Evolutionary conservation across 2,113 vertebrate species (phyloP).

Genomic region (Phasianus colchicus): DNA sequence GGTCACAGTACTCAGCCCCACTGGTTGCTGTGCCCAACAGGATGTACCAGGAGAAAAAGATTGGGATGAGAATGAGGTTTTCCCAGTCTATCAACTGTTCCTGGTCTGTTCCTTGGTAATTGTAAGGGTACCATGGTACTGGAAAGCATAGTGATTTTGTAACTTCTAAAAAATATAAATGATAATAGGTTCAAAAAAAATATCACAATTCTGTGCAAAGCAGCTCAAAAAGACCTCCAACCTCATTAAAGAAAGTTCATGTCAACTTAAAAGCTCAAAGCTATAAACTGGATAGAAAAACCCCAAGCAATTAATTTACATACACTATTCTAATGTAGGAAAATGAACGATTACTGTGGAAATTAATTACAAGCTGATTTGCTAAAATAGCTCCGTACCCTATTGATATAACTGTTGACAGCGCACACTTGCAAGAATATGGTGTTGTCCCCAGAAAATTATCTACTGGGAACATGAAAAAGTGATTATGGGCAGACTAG

Average conservation of each 20-base stretch:
- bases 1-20: no score
- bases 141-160: background rate
- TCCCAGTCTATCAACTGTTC: background rate
- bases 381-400: background rate
- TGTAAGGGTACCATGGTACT: no score
- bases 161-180: background rate
- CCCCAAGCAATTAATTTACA: background rate
- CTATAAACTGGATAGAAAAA: background rate
- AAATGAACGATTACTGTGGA: background rate
- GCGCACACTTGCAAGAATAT: background rate
- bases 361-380: background rate
- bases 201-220: background rate
- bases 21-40: background rate
- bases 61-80: background rate
- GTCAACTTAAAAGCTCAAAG: background rate
- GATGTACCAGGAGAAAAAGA: no score
- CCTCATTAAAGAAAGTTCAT: background rate
- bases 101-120: background rate
- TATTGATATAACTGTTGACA: background rate
- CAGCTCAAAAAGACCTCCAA: background rate
- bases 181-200: background rate
- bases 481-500: constrained; percentile 37
- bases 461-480: background rate
- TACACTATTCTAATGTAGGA: background rate
- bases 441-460: constrained; percentile 1